A percentile compares a stretch with the other conserved stretches of the same genome.
phyloP scores from a whole-genome alignment of 1,140 invertebrate species.

The Ylistrum balloti region DNA sequence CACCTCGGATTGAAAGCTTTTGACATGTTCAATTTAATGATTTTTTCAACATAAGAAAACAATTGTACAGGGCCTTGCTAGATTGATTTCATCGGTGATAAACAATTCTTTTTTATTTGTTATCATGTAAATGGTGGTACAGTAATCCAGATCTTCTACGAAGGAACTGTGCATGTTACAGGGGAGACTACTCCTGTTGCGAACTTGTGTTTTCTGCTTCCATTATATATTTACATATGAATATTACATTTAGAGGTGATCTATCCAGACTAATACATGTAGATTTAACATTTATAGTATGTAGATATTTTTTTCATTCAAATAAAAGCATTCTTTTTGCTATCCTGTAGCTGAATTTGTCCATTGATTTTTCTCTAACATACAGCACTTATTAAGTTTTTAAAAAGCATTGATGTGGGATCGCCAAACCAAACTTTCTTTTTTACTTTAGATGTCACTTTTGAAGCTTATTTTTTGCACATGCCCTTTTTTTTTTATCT shows the following conservation, averaged over 20 bases:
- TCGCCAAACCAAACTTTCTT: not conserved
- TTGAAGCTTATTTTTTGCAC: conserved; percentile 20
- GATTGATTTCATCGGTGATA: not conserved
- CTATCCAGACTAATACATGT: conserved; percentile 39
- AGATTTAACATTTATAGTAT: conserved; percentile 34
- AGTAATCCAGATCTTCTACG: not conserved
- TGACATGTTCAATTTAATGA: too few relatives aligned
- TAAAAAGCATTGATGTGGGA: not conserved
- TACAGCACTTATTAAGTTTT: conserved; percentile 10
- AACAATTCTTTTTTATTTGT: too few relatives aligned
- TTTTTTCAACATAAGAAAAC: too few relatives aligned
- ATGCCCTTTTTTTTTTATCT: conserved; percentile 22
- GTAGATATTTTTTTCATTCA: not conserved
- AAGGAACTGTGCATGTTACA: conserved; percentile 5
- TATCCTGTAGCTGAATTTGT: conserved; percentile 18
- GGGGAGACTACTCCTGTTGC: conserved; percentile 2
- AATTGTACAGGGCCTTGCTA: too few relatives aligned
- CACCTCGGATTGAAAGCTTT: too few relatives aligned
- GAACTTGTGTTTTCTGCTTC: conserved; percentile 11
- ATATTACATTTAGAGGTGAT: conserved; percentile 11
- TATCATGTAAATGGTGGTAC: not conserved
- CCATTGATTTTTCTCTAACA: conserved; percentile 8
- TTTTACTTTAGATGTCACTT: conserved; percentile 19
- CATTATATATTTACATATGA: conserved; percentile 18
- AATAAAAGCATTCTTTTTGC: not conserved